phyloP scores from a whole-genome alignment of 2,113 vertebrate genomes.

The Sinocyclocheilus anophthalmus region DNA sequence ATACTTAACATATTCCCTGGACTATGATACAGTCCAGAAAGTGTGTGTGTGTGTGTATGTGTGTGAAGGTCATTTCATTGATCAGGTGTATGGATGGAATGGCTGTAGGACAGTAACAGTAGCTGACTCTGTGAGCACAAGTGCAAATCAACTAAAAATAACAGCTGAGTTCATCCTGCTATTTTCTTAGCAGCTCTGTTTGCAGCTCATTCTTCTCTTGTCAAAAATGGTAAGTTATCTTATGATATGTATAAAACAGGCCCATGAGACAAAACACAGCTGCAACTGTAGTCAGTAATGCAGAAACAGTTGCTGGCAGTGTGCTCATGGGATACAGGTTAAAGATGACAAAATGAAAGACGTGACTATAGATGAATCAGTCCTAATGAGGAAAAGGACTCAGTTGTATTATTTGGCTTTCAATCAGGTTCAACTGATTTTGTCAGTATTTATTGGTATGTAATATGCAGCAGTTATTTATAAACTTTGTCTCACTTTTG shows the following conservation, averaged over 20 bases:
- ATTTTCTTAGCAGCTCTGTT: background rate
- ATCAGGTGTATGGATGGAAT: conserved; percentile 26
- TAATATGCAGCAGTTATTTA: no score
- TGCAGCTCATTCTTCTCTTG: background rate
- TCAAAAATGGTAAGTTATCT: background rate
- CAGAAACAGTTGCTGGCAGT: background rate
- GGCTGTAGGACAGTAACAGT: conserved; percentile 23
- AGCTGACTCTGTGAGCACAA: conserved; percentile 16
- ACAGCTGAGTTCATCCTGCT: background rate
- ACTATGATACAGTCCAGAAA: background rate
- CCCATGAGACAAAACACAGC: background rate
- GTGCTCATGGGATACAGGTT: background rate
- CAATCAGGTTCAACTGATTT: no score
- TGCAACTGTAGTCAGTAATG: background rate
- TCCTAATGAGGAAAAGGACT: no score
- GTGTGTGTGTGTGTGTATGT: background rate
- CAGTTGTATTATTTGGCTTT: no score
- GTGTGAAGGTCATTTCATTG: conserved; percentile 38
- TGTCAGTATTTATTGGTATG: no score
- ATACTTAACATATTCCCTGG: background rate
- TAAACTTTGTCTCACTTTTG: no score
- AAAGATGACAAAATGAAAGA: no score
- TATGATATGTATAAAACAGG: background rate
- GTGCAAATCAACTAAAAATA: background rate
- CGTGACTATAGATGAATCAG: no score